Evolutionary conservation across 30 jellyfish, hydroid and myxozoan species (phyloP).

Genomic region (Rhopilema esculentum): DNA sequence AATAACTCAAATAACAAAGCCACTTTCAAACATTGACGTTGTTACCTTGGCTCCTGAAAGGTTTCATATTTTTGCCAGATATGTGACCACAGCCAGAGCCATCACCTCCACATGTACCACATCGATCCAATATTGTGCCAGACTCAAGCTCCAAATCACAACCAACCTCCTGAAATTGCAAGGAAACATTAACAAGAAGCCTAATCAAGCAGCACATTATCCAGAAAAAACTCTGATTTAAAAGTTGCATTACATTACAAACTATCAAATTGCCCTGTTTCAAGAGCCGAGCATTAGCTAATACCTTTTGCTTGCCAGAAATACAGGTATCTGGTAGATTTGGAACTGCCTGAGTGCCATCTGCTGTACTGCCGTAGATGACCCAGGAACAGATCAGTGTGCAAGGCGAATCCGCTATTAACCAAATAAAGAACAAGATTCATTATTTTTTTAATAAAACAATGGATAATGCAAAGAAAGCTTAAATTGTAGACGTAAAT

Average conservation of each 20-base stretch:
- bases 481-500: too few relatives aligned
- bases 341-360: constrained; percentile 30
- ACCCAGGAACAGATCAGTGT: constrained; percentile 23
- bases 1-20: background rate
- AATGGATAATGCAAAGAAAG: too few relatives aligned
- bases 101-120: constrained; percentile 88
- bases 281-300: background rate
- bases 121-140: constrained; percentile 78
- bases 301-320: constrained; percentile 4
- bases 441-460: too few relatives aligned
- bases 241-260: too few relatives aligned
- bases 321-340: constrained; percentile 3
- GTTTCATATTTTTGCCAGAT: constrained; percentile 59
- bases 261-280: too few relatives aligned
- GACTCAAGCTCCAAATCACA: constrained; percentile 84
- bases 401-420: constrained; percentile 23
- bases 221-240: too few relatives aligned
- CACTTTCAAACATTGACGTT: background rate
- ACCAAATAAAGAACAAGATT: background rate
- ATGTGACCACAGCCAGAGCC: constrained; percentile 70
- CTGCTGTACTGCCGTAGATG: constrained; percentile 8
- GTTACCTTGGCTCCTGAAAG: constrained; percentile 39
- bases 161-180: constrained; percentile 65
- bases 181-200: too few relatives aligned
- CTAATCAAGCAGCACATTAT: too few relatives aligned